Base-by-base conservation (phyloP, 2,888 invertebrate genomes). In the Sepiola atlantica region DNA sequence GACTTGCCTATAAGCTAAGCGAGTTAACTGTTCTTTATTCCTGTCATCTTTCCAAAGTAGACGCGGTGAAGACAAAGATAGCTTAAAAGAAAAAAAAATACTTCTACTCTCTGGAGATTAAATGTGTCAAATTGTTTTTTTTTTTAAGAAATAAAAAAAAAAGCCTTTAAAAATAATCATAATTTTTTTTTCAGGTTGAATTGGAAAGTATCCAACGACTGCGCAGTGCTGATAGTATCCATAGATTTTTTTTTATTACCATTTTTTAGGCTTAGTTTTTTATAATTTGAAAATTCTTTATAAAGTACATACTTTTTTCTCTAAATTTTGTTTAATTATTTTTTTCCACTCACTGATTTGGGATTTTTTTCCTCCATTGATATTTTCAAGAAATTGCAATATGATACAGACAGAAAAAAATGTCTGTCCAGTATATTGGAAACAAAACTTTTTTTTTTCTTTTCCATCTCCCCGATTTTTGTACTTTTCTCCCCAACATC, bases 11-110 rank as follows among this genome's bases (percentile, higher is more conserved):
- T 77, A 77, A n/a, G 32, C 77, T 77, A 32, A 77, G n/a, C 18
- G 77, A 77, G 77, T 77, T 77, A 77, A 77, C 32, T 77, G 32
- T 32, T 77, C 77, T 77, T 77, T 77, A 32, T n/a, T 77, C n/a
- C 32, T 77, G 77, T 77, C 77, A 77, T 77, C 32, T 77, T 77
- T 77, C 77, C 77, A 77, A 77, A n/a, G 77, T 77, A 77, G 77
- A 77, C 0, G 77, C n/a, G n/a, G 77, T 77, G n/a, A 77, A 77
- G 77, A 77, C 77, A 77, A 77, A 77, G 77, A 77, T 77, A 77
- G n/a, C 77, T 77, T 77, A 32, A 77, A 77, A 77, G 32, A 77
- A 77, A 14, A 77, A 77, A 12, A 77, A n/a, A n/a, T 77, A 16
- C n/a, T 77, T 61, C 24, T 21, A n/a, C 77, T n/a, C 32, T 77